Conservation (phyloP, 2,888 invertebrate genomes). For the Camponotus fellah region DNA sequence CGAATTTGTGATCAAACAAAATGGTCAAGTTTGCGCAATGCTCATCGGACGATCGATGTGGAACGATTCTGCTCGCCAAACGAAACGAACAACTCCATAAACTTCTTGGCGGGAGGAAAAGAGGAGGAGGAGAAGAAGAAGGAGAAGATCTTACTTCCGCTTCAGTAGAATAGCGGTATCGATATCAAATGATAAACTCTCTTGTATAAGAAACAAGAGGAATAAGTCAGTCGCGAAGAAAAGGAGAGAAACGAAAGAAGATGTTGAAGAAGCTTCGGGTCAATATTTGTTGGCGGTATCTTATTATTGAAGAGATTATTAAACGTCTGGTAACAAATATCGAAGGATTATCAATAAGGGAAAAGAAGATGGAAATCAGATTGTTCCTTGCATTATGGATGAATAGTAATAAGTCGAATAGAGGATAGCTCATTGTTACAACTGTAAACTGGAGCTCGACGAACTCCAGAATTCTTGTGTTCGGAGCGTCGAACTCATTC, state of each 20-base stretch:
- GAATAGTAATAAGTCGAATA: constrained; percentile 4
- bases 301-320: constrained; percentile 44
- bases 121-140: too few species aligned
- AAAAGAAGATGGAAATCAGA: constrained; percentile 20
- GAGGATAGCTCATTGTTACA: constrained; percentile 5
- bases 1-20: constrained; percentile 81
- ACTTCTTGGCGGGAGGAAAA: constrained; percentile 25
- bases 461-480: background rate
- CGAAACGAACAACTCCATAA: constrained; percentile 53
- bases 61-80: constrained; percentile 55
- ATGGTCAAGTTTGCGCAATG: constrained; percentile 68
- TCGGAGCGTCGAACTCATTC: background rate
- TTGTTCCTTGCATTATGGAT: background rate
- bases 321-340: constrained; percentile 24
- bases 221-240: constrained; percentile 27
- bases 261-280: constrained; percentile 37
- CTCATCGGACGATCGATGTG: constrained; percentile 42
- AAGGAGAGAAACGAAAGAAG: background rate
- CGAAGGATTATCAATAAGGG: constrained; percentile 25
- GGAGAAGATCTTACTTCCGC: constrained; percentile 13
- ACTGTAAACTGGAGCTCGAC: background rate
- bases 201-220: constrained; percentile 19
- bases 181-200: constrained; percentile 51
- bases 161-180: constrained; percentile 51
- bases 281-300: constrained; percentile 39